A percentile compares a stretch with the other conserved stretches of the same genome.
Evolutionary conservation across 64 coral and sea anemone species (phyloP).

Genomic region (Pocillopora verrucosa): DNA sequence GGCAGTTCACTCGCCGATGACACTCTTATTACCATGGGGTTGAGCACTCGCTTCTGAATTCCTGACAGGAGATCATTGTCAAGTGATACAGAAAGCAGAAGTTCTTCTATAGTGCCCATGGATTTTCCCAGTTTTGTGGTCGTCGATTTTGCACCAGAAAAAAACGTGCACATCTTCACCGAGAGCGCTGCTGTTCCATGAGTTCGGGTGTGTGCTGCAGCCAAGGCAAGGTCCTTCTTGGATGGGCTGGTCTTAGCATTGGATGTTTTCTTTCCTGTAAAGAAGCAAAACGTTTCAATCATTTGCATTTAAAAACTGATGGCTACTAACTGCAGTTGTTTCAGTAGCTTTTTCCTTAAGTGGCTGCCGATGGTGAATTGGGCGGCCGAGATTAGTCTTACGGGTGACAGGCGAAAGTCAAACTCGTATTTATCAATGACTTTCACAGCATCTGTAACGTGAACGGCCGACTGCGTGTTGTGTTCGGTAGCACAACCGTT

Average conservation of each 20-base stretch:
- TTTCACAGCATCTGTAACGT: too few relatives aligned
- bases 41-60: constrained; percentile 70
- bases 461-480: too few relatives aligned
- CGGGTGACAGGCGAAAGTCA: too few relatives aligned
- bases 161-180: constrained; percentile 74
- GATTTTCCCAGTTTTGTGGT: constrained; percentile 66
- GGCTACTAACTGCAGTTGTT: too few relatives aligned
- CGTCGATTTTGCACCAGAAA: constrained; percentile 67
- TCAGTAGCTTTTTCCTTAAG: too few relatives aligned
- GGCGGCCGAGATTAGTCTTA: too few relatives aligned
- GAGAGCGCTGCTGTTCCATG: constrained; percentile 66
- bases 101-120: constrained; percentile 71
- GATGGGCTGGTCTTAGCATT: neutral
- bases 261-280: constrained; percentile 28
- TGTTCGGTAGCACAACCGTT: too few relatives aligned
- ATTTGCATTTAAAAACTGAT: too few relatives aligned
- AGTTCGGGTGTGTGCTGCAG: constrained; percentile 43
- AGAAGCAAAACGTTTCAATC: neutral
- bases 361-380: too few relatives aligned
- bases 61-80: constrained; percentile 81
- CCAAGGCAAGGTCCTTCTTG: constrained; percentile 48
- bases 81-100: constrained; percentile 77
- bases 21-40: constrained; percentile 94
- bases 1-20: constrained; percentile 81
- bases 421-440: too few relatives aligned